phyloP scores from a whole-genome alignment of 1,140 invertebrate genomes.

The Macrotrachela quadricornifera region DNA sequence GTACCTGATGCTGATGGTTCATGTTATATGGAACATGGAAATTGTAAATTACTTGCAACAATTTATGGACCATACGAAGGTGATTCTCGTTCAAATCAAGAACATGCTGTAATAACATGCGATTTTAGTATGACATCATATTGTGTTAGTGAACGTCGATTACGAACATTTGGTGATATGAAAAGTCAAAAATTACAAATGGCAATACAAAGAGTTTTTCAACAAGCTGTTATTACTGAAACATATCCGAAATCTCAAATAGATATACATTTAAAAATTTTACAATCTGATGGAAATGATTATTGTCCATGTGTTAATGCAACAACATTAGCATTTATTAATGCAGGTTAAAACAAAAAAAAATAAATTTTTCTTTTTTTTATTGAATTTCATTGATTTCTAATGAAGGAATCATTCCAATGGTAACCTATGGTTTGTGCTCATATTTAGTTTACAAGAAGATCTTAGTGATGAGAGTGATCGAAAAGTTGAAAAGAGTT shows the following conservation, averaged over 20 bases:
- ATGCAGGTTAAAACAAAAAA: no score
- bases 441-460: no score
- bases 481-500: no score
- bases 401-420: no score
- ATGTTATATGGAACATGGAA: constrained; percentile 83
- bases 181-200: constrained; percentile 73
- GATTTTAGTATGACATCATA: constrained; percentile 87
- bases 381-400: no score
- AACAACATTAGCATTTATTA: constrained; percentile 75
- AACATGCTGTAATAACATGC: constrained; percentile 62
- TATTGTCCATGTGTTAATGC: constrained; percentile 71
- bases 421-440: no score
- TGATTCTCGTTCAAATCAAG: constrained; percentile 36
- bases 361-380: no score
- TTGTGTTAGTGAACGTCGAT: constrained; percentile 60
- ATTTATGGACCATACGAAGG: constrained; percentile 87
- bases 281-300: constrained; percentile 71
- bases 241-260: constrained; percentile 80
- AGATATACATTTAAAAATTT: constrained; percentile 43
- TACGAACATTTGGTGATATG: constrained; percentile 59
- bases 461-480: no score
- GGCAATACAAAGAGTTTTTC: constrained; percentile 63
- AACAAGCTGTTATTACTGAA: constrained; percentile 65
- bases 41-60: constrained; percentile 61
- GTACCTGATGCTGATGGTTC: constrained; percentile 78